Evolutionary conservation across 1,140 invertebrate species (phyloP).

Genomic region (Microvelia longipes): DNA sequence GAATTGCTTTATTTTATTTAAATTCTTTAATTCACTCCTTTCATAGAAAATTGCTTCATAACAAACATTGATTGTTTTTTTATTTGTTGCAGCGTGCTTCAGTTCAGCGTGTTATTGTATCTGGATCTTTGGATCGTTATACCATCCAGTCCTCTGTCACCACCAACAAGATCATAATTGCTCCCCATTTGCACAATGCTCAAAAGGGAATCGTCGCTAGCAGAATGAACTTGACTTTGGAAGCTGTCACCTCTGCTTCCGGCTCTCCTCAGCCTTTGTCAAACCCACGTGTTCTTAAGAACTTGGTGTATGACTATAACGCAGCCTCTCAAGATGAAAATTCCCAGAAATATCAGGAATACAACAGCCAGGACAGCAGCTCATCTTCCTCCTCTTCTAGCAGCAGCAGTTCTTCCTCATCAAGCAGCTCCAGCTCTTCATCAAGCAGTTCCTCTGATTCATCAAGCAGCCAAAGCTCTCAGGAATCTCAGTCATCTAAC

Average conservation of each 20-base stretch:
- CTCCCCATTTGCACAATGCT: conserved; percentile 32
- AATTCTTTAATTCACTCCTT: too few species aligned
- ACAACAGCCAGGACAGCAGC: conserved; percentile 20
- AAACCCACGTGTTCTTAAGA: conserved; percentile 27
- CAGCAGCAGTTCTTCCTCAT: not conserved
- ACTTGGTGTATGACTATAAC: conserved; percentile 21
- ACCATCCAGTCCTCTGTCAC: conserved; percentile 47
- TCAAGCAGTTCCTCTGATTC: not conserved
- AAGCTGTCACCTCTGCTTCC: conserved; percentile 21
- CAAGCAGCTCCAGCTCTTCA: not conserved
- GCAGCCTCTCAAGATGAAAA: conserved; percentile 12
- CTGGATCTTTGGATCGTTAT: conserved; percentile 35
- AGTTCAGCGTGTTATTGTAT: conserved; percentile 36
- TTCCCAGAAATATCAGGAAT: conserved; percentile 1
- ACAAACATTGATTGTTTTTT: conserved; percentile 38
- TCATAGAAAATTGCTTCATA: conserved; percentile 32
- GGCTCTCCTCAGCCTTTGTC: conserved; percentile 15
- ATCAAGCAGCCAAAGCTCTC: not conserved
- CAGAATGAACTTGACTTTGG: conserved; percentile 38
- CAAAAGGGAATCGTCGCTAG: conserved; percentile 42
- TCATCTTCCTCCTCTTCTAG: conserved; percentile 10
- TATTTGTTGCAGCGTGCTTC: conserved; percentile 32
- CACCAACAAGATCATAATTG: conserved; percentile 38
- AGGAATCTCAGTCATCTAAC: conserved; percentile 1
- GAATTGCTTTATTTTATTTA: too few species aligned